These are phyloP conservation scores for Oceanodroma tethys DNA, from an alignment of 2,113 vertebrate genomes.

Conservation along the genomic window DNA sequence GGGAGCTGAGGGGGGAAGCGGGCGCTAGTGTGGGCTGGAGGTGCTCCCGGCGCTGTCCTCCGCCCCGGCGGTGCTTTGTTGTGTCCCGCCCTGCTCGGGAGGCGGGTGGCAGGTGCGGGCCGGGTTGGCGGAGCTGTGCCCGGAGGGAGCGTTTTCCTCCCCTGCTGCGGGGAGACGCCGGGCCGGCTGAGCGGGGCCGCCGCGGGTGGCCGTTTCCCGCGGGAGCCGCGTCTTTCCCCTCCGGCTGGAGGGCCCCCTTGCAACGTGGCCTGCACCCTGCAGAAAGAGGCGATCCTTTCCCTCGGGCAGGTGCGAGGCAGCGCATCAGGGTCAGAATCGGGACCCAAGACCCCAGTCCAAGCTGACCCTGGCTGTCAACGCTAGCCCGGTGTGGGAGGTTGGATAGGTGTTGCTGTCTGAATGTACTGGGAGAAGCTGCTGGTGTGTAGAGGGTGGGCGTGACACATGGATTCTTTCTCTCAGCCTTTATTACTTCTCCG, in stretches of 20 bases:
- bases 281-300: rapidly evolving
- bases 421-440: background rate
- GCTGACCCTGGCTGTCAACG: rapidly evolving
- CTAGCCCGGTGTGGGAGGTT: rapidly evolving
- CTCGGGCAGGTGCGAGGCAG: too few species aligned
- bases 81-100: background rate
- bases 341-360: rapidly evolving
- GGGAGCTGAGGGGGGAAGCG: background rate
- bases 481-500: background rate
- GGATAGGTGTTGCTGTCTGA: background rate
- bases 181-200: background rate
- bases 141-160: background rate
- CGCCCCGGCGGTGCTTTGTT: background rate
- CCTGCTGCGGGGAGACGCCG: background rate
- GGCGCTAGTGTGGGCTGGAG: background rate
- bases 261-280: background rate
- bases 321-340: background rate
- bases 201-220: background rate
- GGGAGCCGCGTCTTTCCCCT: background rate
- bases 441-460: background rate
- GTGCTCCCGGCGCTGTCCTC: background rate
- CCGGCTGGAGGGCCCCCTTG: background rate
- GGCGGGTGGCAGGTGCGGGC: background rate
- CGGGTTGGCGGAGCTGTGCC: background rate
- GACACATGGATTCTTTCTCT: background rate